These are phyloP conservation scores for Odocoileus hemionus DNA, from an alignment of 2,113 vertebrate genomes.

Conservation along the genomic window DNA sequence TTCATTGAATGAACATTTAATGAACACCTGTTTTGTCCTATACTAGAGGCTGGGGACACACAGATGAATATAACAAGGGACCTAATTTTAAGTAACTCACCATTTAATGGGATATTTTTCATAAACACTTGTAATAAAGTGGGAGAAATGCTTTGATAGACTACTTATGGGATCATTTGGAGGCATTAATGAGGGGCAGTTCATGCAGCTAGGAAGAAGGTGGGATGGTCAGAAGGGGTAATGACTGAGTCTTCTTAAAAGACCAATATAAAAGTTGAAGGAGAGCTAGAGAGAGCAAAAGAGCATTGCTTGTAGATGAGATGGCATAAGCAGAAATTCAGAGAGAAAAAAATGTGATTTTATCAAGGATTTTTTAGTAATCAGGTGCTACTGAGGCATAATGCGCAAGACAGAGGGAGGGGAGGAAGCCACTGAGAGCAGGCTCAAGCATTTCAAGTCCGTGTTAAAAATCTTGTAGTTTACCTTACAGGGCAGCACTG, in stretches of 20 bases:
- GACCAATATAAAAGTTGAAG: background rate
- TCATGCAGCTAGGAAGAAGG: background rate
- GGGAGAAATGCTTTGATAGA: background rate
- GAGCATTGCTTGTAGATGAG: background rate
- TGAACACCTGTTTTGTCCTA: background rate
- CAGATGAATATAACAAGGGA: background rate
- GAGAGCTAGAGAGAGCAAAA: background rate
- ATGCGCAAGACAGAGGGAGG: background rate
- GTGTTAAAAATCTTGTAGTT: background rate
- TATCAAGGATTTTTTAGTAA: background rate
- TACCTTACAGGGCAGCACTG: background rate
- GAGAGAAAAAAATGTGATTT: background rate
- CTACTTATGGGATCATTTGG: background rate
- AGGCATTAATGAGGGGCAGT: background rate
- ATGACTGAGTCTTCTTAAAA: background rate
- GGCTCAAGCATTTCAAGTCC: background rate
- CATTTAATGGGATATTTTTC: background rate
- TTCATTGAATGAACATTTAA: background rate
- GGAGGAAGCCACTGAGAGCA: background rate
- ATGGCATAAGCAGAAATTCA: background rate
- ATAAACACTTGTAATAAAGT: background rate
- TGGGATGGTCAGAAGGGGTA: background rate
- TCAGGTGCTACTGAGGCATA: background rate
- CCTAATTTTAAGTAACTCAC: background rate
- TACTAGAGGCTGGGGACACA: background rate